phyloP scores from a whole-genome alignment of 2,888 invertebrate genomes.

The Cryptophagus acutangulus region DNA sequence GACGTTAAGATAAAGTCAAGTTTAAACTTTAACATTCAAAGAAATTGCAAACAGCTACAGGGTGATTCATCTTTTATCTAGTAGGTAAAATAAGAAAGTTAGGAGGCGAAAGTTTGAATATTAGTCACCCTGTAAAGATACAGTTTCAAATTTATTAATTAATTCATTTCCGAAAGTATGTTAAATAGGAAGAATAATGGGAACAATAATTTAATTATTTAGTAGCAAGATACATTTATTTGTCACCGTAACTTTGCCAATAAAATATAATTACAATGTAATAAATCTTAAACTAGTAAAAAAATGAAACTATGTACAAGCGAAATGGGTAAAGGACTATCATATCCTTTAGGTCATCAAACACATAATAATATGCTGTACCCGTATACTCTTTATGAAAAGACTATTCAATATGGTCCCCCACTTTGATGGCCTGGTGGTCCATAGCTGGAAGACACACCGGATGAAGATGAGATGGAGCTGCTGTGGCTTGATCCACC shows the following conservation, averaged over 20 bases:
- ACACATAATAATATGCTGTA: not conserved
- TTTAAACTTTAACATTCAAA: too few species aligned
- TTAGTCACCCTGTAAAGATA: too few species aligned
- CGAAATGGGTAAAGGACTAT: constrained; percentile 23
- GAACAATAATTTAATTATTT: too few species aligned
- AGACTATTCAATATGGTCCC: constrained; percentile 20
- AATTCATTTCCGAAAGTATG: too few species aligned
- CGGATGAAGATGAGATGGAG: constrained; percentile 17
- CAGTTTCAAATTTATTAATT: too few species aligned
- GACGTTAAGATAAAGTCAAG: too few species aligned
- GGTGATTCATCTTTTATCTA: too few species aligned
- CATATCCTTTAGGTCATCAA: constrained; percentile 17
- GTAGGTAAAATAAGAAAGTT: too few species aligned
- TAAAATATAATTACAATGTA: constrained; percentile 25
- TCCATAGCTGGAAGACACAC: constrained; percentile 37
- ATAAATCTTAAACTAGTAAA: constrained; percentile 23
- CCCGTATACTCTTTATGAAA: constrained; percentile 5
- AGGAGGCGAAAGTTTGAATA: too few species aligned
- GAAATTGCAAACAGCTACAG: too few species aligned
- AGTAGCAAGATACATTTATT: constrained; percentile 43
- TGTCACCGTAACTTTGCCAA: constrained; percentile 43
- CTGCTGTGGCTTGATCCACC: constrained; percentile 15
- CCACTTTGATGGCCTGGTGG: constrained; percentile 43
- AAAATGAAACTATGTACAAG: constrained; percentile 34
- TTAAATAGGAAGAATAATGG: too few species aligned